Evolutionary conservation across 2,888 invertebrate species (phyloP).

Genomic region (Amiota minor): DNA sequence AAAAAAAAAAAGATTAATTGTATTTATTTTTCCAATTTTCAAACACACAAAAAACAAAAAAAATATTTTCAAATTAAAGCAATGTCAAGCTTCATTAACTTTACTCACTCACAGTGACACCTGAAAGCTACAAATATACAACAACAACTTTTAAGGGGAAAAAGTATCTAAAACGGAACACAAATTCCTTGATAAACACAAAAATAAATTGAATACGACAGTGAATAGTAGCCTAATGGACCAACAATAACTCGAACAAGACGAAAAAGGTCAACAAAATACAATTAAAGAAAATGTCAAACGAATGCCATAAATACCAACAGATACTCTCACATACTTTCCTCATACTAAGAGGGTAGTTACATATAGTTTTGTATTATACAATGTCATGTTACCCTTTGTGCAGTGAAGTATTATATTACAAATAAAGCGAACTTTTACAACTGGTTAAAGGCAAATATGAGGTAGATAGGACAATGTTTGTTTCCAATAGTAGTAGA

Average conservation of each 20-base stretch:
- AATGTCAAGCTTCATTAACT: conserved; percentile 25
- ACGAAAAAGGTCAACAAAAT: background rate
- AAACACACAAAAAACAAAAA: background rate
- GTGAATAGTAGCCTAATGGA: background rate
- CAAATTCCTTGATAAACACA: conserved; percentile 20
- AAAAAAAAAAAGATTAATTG: background rate
- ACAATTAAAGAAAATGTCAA: conserved; percentile 9
- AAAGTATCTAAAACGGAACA: conserved; percentile 10
- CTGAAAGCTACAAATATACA: background rate
- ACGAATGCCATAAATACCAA: conserved; percentile 23
- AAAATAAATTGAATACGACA: conserved; percentile 8
- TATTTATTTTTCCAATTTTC: background rate
- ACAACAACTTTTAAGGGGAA: background rate
- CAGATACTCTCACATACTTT: background rate
- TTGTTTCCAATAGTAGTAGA: too few species aligned
- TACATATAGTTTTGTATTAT: too few species aligned
- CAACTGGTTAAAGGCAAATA: background rate
- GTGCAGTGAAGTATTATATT: conserved; percentile 21
- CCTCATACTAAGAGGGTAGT: too few species aligned
- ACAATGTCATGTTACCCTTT: conserved; percentile 3
- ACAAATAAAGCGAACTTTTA: background rate
- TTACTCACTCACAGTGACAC: conserved; percentile 16
- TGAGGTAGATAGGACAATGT: background rate
- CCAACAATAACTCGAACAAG: background rate
- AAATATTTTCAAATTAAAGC: background rate